Evolutionary conservation across 2,113 vertebrate species (phyloP), one percentile per base, ranked within the genome.

Genomic region (Dicentrarchus labrax): DNA sequence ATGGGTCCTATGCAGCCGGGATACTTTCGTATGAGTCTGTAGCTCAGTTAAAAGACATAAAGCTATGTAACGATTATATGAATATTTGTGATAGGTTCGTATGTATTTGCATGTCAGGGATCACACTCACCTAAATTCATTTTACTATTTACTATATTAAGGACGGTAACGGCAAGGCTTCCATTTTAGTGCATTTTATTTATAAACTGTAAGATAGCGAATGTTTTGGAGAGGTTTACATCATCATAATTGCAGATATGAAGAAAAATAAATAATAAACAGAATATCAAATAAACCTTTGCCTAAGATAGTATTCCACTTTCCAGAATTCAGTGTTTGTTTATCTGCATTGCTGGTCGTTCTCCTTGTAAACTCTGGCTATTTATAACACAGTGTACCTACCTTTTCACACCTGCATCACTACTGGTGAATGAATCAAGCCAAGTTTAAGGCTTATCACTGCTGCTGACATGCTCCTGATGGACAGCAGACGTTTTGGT

Each of bases 381-480:
- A 8, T 56, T 45, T 22, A 39, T 56, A 71, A n/a, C 36, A 6
- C 47, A 47, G 22, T 21, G 10, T 24, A 0, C 13, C 54, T 16
- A 56, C 57, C 16, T 38, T 61, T 45, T 30, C 50, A 54, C 54
- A 54, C 24, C 48, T 30, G 65, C 47, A 10, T 21, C 72, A 65
- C 11, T 43, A 22, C 19, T 4, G 4, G 8, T 13, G 11, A 51
- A 57, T 48, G 51, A 72, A 79, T 30, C 7, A 38, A 47, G 79
- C 73, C 81, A 81, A 77, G 68, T 66, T 56, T 47, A 22, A 53
- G 30, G 8, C 74, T 89, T 93, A 91, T 92, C 92, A 1, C 74
- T 71, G 83, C 71, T 39, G 91, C 81, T 92, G 91, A 90, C 86
- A 48, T 85, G 91, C 53, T 79, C 72, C 73, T 89, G 91, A 92